Evolutionary conservation across 2,888 invertebrate genomes (phyloP), one percentile per base, ranked within the genome.

Genomic region (Sesamia inferens): DNA sequence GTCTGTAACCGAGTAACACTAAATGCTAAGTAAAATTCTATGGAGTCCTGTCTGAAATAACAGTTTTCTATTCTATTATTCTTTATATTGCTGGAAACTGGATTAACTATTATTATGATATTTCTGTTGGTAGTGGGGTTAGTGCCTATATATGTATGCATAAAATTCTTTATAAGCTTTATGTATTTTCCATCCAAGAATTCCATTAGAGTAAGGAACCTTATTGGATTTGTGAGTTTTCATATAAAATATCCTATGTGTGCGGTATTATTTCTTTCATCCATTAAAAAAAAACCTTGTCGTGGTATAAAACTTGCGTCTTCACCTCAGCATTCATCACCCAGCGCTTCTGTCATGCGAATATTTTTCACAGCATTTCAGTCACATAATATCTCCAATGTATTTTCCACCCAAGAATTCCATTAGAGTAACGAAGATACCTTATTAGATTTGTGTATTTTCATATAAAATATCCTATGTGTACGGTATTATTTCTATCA

Each of bases 351-450:
- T 51, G 31, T n/a, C 14, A n/a, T 31, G 14, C n/a, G 5, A 51
- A 65, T 51, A 64, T 19, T 14, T 64, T 64, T 64, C 7, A 19
- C 47, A 42, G 14, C 14, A 2, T 16, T n/a, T 42, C 42, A 42
- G 13, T 13, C 14, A 61, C n/a, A 61, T 42, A n/a, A n/a, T n/a
- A n/a, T n/a, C n/a, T n/a, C n/a, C n/a, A n/a, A 22, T 61, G 39
- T 48, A 47, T 47, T 70, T 72, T 47, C n/a, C 61, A 51, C 19
- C 70, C 31, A 7, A 3, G 54, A 24, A 73, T 57, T 73, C 8
- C 24, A 70, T 62, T 22, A 22, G 31, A 39, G 39, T 54, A 39
- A 5, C 54, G 16, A 54, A n/a, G n/a, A n/a, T n/a, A 10, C 13
- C 42, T 69, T 72, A 68, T 68, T 68, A 13, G 55, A 67, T 70